Conservation (phyloP, 2,113 vertebrate genomes). For the Cairina moschata region DNA sequence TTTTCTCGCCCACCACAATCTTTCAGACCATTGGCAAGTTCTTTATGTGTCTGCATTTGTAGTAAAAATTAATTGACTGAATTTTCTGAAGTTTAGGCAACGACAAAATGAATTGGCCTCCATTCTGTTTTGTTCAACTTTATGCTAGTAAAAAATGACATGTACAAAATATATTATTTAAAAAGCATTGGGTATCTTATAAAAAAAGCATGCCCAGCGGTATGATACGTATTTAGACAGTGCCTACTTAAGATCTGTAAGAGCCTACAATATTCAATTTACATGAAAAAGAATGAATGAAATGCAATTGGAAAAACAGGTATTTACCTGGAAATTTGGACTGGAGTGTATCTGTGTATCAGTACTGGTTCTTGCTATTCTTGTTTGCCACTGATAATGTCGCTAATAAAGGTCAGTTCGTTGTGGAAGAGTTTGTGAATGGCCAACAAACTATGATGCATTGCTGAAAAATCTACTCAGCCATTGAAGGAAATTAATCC, state of each 20-base stretch:
- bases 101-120: background rate
- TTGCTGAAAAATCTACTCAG: constrained; percentile 4
- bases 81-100: background rate
- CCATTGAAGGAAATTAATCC: background rate
- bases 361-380: background rate
- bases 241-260: background rate
- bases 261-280: background rate
- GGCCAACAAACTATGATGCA: background rate
- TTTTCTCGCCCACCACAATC: background rate
- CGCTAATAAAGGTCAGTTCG: background rate
- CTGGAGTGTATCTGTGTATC: background rate
- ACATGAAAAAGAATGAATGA: background rate
- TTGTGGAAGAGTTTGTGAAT: background rate
- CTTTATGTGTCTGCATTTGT: background rate
- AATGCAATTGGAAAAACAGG: background rate
- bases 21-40: background rate
- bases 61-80: background rate
- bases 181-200: background rate
- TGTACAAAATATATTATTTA: background rate
- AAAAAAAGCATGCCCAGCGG: background rate
- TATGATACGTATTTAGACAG: background rate
- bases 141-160: background rate
- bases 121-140: background rate
- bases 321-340: background rate
- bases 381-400: background rate